Percentiles rank a stretch among this genome's conserved stretches.
phyloP scores from a whole-genome alignment of 2,888 invertebrate species.

The Neocrepidodera transversa region DNA sequence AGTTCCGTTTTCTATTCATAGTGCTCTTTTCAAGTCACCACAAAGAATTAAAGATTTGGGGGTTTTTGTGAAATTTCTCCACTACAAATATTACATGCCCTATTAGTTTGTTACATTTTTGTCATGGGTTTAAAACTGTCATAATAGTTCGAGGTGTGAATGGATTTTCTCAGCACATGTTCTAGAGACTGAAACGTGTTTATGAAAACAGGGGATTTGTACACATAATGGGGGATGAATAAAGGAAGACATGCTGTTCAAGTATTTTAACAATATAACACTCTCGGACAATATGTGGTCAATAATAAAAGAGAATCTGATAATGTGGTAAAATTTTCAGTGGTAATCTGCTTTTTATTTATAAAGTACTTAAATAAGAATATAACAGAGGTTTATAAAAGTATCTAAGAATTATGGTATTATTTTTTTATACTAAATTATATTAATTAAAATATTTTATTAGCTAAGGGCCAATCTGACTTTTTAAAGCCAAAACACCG shows the following conservation, averaged over 20 bases:
- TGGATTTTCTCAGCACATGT: constrained; percentile 24
- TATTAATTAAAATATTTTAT: too few species aligned
- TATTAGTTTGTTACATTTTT: constrained; percentile 49
- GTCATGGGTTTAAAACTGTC: constrained; percentile 26
- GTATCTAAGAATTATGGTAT: too few species aligned
- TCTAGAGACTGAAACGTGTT: constrained; percentile 23
- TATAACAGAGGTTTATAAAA: too few species aligned
- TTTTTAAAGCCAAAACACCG: too few species aligned
- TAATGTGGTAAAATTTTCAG: constrained; percentile 3
- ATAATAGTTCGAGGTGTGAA: constrained; percentile 34
- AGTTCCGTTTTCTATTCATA: constrained; percentile 45
- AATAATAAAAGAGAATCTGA: constrained; percentile 15
- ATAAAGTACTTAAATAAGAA: too few species aligned
- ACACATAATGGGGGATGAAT: constrained; percentile 6
- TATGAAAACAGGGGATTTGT: constrained; percentile 24
- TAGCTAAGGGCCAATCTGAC: too few species aligned
- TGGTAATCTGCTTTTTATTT: not conserved
- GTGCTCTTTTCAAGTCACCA: constrained; percentile 56
- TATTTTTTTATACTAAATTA: too few species aligned
- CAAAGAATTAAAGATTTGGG: constrained; percentile 51
- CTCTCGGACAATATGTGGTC: constrained; percentile 12
- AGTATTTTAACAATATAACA: constrained; percentile 29
- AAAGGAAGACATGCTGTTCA: constrained; percentile 22
- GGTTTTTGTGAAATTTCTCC: constrained; percentile 38
- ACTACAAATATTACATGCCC: constrained; percentile 47